Conservation (phyloP, 2,888 invertebrate species). For the Brenthis hecate region DNA sequence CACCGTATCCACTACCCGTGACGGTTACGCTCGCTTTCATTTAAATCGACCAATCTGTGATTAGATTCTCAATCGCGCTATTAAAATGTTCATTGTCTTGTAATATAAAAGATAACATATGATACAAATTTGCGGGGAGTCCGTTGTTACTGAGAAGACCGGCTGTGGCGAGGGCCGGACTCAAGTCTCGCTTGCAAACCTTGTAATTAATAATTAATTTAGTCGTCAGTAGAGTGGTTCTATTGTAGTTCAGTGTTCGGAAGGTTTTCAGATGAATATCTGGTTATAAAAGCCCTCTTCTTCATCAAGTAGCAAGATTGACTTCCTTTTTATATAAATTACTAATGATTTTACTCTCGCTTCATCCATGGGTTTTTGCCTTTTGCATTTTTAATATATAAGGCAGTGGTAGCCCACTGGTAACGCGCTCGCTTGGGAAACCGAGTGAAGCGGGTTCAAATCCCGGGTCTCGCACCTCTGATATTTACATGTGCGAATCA, state of each 20-base stretch:
- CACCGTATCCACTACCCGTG: constrained; percentile 27
- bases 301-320: constrained; percentile 76
- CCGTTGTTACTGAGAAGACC: constrained; percentile 78
- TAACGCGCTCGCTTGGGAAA: no score
- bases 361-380: no score
- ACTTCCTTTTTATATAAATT: constrained; percentile 64
- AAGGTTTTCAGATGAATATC: constrained; percentile 46
- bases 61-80: constrained; percentile 55
- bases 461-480: no score
- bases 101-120: constrained; percentile 25
- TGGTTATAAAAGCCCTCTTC: constrained; percentile 66
- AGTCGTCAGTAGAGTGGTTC: constrained; percentile 67
- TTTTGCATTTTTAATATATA: no score
- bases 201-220: constrained; percentile 62
- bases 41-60: constrained; percentile 52
- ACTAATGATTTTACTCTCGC: background rate
- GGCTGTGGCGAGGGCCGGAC: constrained; percentile 76
- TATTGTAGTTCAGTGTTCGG: constrained; percentile 57
- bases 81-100: constrained; percentile 47
- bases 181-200: constrained; percentile 67
- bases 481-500: no score
- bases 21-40: constrained; percentile 39
- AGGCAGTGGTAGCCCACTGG: no score
- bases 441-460: no score
- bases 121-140: constrained; percentile 55